A percentile compares a stretch with the other conserved stretches of the same genome.
phyloP scores from a whole-genome alignment of 2,888 invertebrate genomes.

The Pachycephus smyrnensis region DNA sequence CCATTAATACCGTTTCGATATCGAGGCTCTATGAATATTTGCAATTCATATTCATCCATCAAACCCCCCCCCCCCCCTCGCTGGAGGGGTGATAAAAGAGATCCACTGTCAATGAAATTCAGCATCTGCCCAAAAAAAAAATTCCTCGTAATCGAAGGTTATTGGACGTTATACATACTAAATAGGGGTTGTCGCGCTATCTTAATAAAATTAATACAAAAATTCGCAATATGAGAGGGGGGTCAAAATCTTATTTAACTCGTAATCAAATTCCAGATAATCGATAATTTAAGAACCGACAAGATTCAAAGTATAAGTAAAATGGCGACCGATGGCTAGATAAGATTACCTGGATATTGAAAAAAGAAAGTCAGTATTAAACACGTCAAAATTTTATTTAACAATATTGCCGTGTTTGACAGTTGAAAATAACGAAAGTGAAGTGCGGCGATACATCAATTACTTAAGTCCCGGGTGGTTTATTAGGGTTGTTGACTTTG shows the following conservation, averaged over 20 bases:
- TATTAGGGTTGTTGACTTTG: conserved; percentile 31
- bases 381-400: background rate
- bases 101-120: background rate
- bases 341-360: background rate
- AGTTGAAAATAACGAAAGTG: background rate
- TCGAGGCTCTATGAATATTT: conserved; percentile 22
- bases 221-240: background rate
- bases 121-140: background rate
- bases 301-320: background rate
- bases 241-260: background rate
- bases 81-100: conserved; percentile 22
- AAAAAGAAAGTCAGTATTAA: background rate
- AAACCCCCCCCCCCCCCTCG: conserved; percentile 22
- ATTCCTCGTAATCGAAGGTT: background rate
- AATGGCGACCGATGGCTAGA: background rate
- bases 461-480: conserved; percentile 27
- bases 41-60: conserved; percentile 44
- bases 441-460: conserved; percentile 35
- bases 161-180: background rate
- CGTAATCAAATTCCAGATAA: too few species aligned
- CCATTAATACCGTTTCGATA: conserved; percentile 31
- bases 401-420: background rate
- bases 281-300: too few species aligned
- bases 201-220: background rate
- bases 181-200: background rate